Conservation (phyloP, 2,888 invertebrate species). For the Brachyptera risi region DNA sequence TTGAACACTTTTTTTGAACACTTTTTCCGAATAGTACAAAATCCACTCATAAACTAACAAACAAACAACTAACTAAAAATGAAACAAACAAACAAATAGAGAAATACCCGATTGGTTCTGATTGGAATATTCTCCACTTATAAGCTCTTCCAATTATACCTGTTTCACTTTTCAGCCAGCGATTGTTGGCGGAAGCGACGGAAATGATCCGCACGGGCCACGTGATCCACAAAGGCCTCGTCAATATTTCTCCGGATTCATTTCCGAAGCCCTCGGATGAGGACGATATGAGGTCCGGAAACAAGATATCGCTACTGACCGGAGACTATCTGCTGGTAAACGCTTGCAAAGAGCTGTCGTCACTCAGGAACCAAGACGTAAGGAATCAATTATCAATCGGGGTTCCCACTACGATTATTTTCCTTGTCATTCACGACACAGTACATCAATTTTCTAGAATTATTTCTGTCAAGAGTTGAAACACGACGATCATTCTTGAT, state of each 20-base stretch:
- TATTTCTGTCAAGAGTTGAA: no score
- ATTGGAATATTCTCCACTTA: no score
- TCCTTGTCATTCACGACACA: not conserved
- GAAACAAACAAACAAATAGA: no score
- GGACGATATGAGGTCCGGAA: conserved; percentile 87
- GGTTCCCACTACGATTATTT: not conserved
- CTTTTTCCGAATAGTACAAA: no score
- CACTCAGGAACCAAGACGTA: conserved; percentile 57
- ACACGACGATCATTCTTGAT: no score
- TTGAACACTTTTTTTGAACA: no score
- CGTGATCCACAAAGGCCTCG: conserved; percentile 81
- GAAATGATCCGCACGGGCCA: conserved; percentile 95
- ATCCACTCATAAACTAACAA: no score
- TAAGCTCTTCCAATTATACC: not conserved
- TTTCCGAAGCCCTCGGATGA: conserved; percentile 55
- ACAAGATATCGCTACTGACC: conserved; percentile 88
- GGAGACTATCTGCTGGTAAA: conserved; percentile 90
- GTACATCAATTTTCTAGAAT: not conserved
- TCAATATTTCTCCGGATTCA: conserved; percentile 67
- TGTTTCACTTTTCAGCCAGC: conserved; percentile 55
- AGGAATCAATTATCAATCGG: conserved; percentile 13
- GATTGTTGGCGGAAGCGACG: conserved; percentile 88
- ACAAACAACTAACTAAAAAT: no score
- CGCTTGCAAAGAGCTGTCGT: conserved; percentile 82
- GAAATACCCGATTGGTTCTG: no score